Evolutionary conservation across 2,888 invertebrate genomes (phyloP).

Genomic region (Sinhomidia bicolor): DNA sequence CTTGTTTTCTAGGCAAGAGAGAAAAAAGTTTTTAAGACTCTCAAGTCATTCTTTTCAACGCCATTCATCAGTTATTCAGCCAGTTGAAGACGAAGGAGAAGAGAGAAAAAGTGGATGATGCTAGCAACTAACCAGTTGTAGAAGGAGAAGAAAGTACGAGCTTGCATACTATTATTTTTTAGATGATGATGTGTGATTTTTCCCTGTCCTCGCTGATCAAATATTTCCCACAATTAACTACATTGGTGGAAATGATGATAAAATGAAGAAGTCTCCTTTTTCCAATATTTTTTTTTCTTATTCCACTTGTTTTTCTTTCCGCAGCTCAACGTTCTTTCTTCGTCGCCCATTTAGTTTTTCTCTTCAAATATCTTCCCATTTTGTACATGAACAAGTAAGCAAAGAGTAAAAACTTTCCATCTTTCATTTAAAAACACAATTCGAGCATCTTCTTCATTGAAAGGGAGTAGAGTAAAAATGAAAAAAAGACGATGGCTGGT

Average conservation of each 20-base stretch:
- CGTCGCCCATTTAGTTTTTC: too few species aligned
- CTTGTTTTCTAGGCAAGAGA: background rate
- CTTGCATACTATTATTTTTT: background rate
- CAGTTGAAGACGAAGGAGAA: background rate
- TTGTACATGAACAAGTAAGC: background rate
- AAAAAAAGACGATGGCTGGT: conserved; percentile 9
- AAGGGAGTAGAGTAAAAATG: conserved; percentile 18
- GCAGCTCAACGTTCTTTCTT: background rate
- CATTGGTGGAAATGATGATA: too few species aligned
- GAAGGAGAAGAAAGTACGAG: too few species aligned
- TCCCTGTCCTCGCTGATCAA: background rate
- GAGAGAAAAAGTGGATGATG: background rate
- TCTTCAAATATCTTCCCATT: background rate
- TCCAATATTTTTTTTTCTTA: background rate
- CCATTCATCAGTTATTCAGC: background rate
- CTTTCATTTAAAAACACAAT: conserved; percentile 57
- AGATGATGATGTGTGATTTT: background rate
- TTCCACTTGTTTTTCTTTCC: background rate
- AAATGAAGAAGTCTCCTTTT: background rate
- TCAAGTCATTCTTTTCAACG: conserved; percentile 5
- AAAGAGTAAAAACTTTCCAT: conserved; percentile 39
- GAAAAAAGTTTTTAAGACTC: background rate
- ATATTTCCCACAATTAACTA: conserved; percentile 48
- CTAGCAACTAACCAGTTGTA: too few species aligned
- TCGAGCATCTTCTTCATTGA: conserved; percentile 30